Evolutionary conservation across 2,797 vertebrate genomes (phyloP).

Genomic region (Tamandua tetradactyla): DNA sequence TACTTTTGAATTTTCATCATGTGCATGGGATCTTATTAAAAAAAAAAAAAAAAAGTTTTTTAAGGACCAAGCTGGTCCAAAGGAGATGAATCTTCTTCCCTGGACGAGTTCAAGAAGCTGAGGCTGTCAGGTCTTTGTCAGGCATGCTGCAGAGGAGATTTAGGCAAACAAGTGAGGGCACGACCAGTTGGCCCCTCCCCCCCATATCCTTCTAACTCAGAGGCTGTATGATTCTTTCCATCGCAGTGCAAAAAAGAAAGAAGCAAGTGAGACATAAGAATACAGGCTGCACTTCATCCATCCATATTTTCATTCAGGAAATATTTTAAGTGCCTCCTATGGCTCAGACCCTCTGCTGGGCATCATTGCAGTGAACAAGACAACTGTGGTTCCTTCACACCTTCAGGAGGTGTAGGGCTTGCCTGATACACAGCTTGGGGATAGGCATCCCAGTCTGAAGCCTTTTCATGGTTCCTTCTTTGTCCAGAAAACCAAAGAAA

Average conservation of each 20-base stretch:
- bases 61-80: not conserved
- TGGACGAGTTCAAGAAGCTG: not conserved
- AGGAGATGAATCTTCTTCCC: not conserved
- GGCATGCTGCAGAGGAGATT: not conserved
- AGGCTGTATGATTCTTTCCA: not conserved
- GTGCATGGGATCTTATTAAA: not conserved
- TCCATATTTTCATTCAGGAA: not conserved
- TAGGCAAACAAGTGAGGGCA: not conserved
- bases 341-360: not conserved
- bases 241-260: not conserved
- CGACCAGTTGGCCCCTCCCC: not conserved
- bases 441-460: not conserved
- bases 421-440: not conserved
- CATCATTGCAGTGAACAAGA: not conserved
- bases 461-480: not conserved
- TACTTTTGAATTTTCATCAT: not conserved
- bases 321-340: not conserved
- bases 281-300: not conserved
- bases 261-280: not conserved
- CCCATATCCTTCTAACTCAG: not conserved
- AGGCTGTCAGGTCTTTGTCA: not conserved
- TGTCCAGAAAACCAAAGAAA: constrained; percentile 11
- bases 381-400: too few relatives aligned
- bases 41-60: not conserved
- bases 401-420: not conserved